These are phyloP conservation scores for Penaeus vannamei DNA, from an alignment of 1,140 invertebrate genomes.

Conservation along the genomic window DNA sequence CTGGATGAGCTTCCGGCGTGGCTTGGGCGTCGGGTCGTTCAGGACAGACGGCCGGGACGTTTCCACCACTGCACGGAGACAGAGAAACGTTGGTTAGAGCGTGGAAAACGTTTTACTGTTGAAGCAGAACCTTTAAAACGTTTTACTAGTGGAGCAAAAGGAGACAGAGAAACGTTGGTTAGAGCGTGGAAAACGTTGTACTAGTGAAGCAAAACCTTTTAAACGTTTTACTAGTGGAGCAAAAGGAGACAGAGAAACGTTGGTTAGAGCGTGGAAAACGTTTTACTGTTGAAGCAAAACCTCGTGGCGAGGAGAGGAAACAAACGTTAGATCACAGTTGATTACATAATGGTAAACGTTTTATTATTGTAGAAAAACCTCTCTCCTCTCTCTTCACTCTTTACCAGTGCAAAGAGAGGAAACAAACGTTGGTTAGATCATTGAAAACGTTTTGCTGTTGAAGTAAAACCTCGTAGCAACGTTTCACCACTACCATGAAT, in stretches of 20 bases:
- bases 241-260: not conserved
- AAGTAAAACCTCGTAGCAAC: too few species aligned
- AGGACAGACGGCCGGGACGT: conserved; percentile 32
- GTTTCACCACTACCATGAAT: too few species aligned
- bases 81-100: not conserved
- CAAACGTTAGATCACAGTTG: too few species aligned
- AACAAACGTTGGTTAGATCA: too few species aligned
- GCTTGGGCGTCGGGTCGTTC: conserved; percentile 44
- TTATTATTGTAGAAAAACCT: too few species aligned
- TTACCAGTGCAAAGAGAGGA: too few species aligned
- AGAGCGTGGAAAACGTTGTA: not conserved
- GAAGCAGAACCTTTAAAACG: not conserved
- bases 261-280: not conserved
- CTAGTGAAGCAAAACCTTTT: not conserved
- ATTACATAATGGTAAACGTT: too few species aligned
- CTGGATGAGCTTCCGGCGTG: conserved; percentile 54
- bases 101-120: not conserved
- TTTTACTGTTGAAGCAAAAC: not conserved
- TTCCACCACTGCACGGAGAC: conserved; percentile 53
- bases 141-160: too few species aligned
- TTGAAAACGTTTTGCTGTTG: too few species aligned
- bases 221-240: not conserved
- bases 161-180: not conserved
- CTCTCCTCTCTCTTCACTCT: too few species aligned
- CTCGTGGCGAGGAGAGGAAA: too few species aligned